Conservation (phyloP, 2,113 vertebrate genomes). For the Paralichthys olivaceus region DNA sequence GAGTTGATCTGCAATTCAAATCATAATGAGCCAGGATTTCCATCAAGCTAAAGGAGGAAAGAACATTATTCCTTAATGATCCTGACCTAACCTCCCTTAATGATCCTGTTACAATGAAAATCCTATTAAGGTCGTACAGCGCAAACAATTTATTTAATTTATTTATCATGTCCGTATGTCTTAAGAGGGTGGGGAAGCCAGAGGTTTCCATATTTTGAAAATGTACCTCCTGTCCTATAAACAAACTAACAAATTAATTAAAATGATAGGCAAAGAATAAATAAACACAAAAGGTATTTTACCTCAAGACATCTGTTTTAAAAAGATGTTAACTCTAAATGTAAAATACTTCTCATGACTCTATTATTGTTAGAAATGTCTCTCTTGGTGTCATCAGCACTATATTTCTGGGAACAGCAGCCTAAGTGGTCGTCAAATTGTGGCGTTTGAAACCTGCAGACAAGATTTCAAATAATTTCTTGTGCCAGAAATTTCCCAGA, state of each 20-base stretch:
- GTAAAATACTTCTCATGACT: neutral
- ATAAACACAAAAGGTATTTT: too few relatives aligned
- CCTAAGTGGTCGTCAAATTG: conserved; percentile 7
- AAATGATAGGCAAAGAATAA: too few relatives aligned
- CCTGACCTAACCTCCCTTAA: conserved; percentile 23
- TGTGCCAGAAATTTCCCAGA: conserved; percentile 41
- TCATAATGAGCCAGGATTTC: conserved; percentile 19
- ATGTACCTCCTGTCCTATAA: neutral
- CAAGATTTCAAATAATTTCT: conserved; percentile 25
- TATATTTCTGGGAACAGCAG: neutral
- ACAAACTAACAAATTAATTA: neutral
- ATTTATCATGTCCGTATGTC: neutral
- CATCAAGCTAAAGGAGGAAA: conserved; percentile 29
- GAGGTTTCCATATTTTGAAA: neutral
- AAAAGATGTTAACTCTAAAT: neutral
- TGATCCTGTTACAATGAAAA: conserved; percentile 11
- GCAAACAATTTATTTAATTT: conserved; percentile 1
- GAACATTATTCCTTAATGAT: conserved; percentile 30
- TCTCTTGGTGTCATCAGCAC: conserved; percentile 8
- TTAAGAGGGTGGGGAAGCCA: neutral
- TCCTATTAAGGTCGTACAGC: neutral
- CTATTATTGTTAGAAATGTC: neutral
- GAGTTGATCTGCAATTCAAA: conserved; percentile 44
- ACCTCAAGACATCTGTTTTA: too few relatives aligned
- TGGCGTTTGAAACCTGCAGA: conserved; percentile 19